Conservation (phyloP, 1,140 invertebrate species). For the Cecropterus lyciades region DNA sequence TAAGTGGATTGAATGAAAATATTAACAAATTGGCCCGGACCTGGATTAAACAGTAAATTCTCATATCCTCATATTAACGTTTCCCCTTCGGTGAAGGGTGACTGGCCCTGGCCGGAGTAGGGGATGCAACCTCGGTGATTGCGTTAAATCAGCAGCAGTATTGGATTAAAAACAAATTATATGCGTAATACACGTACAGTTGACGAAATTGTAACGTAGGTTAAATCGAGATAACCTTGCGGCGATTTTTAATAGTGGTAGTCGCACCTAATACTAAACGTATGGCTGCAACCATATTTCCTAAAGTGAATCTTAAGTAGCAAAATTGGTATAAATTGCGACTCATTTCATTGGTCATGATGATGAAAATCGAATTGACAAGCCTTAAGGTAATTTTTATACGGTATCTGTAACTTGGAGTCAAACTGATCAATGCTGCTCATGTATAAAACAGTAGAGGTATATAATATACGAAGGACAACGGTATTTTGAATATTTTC, state of each 20-base stretch:
- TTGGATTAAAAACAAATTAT: constrained; percentile 71
- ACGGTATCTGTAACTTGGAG: too few species aligned
- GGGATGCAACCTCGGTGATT: constrained; percentile 78
- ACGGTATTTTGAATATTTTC: too few species aligned
- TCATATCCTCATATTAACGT: constrained; percentile 81
- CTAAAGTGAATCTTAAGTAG: too few species aligned
- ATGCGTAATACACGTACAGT: constrained; percentile 39
- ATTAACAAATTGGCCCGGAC: constrained; percentile 82
- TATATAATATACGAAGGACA: too few species aligned
- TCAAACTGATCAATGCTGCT: too few species aligned
- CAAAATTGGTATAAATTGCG: too few species aligned
- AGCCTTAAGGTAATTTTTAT: too few species aligned
- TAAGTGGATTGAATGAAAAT: constrained; percentile 82
- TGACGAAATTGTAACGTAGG: constrained; percentile 2
- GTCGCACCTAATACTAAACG: neutral
- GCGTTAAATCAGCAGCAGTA: constrained; percentile 77
- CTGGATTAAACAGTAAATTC: constrained; percentile 83
- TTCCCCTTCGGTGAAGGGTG: constrained; percentile 75
- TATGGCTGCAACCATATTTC: too few species aligned
- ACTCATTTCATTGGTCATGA: too few species aligned
- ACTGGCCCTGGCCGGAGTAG: constrained; percentile 58
- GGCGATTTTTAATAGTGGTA: neutral
- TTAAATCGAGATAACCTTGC: neutral
- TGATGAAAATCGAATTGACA: too few species aligned
- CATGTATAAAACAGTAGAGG: too few species aligned